phyloP scores from a whole-genome alignment of 2,113 vertebrate genomes.

The Odocoileus virginianus region DNA sequence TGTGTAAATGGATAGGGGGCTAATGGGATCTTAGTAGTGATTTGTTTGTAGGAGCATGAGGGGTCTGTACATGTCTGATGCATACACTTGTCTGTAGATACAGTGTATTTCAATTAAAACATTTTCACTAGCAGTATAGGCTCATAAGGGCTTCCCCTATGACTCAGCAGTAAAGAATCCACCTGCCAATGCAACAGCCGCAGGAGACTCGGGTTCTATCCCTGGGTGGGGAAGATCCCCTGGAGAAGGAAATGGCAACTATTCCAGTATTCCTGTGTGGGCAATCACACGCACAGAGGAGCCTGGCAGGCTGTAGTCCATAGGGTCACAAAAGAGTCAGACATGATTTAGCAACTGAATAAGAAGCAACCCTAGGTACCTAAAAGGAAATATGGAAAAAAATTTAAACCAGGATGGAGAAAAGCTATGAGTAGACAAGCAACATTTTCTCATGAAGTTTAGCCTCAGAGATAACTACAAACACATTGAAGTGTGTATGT shows the following conservation, averaged over 20 bases:
- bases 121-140: not conserved
- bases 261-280: not conserved
- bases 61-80: not conserved
- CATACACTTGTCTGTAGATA: not conserved
- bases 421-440: not conserved
- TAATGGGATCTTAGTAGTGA: not conserved
- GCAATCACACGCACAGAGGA: fast-evolving
- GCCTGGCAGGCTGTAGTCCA: not conserved
- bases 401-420: not conserved
- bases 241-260: not conserved
- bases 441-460: not conserved
- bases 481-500: not conserved
- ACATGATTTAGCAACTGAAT: not conserved
- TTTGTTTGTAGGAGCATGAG: not conserved
- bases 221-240: not conserved
- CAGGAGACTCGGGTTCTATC: not conserved
- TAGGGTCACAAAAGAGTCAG: not conserved
- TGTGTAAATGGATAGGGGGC: not conserved
- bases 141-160: not conserved
- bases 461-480: not conserved
- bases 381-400: not conserved
- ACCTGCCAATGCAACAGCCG: not conserved
- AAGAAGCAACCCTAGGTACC: not conserved
- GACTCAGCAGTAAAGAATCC: not conserved
- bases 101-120: not conserved